phyloP scores from a whole-genome alignment of 2,797 vertebrate genomes.

The Enteromius unitaeniatus region DNA sequence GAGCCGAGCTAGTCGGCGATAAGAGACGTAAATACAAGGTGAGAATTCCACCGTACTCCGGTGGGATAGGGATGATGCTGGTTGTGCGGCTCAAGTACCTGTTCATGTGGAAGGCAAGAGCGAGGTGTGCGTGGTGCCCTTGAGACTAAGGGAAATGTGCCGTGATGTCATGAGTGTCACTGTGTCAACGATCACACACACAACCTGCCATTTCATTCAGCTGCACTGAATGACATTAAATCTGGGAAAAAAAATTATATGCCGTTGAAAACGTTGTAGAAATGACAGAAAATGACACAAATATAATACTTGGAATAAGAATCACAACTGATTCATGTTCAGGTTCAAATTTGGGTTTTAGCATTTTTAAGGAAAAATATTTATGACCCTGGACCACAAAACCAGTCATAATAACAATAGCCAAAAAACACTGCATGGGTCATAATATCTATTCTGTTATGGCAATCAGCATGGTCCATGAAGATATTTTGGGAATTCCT shows the following conservation, averaged over 20 bases:
- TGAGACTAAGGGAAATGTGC: constrained; percentile 16
- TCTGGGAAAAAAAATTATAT: neutral
- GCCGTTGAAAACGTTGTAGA: neutral
- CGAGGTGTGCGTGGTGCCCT: constrained; percentile 15
- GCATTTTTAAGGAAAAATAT: neutral
- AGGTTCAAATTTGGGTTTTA: neutral
- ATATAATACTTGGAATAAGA: neutral
- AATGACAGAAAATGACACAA: neutral
- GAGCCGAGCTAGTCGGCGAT: neutral
- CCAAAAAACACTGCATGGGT: neutral
- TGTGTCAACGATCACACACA: constrained; percentile 30
- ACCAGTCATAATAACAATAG: neutral
- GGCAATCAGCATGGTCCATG: neutral
- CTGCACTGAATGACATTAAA: constrained; percentile 16
- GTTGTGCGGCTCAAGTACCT: neutral
- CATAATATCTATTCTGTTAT: neutral
- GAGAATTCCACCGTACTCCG: constrained; percentile 29
- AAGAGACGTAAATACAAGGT: neutral
- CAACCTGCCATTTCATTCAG: constrained; percentile 23
- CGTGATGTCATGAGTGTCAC: constrained; percentile 17
- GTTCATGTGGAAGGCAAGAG: constrained; percentile 32
- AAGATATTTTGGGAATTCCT: neutral
- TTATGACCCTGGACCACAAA: neutral
- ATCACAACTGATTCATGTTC: neutral
- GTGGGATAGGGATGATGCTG: constrained; percentile 26